Evolutionary conservation across 2,888 invertebrate species (phyloP), one percentile per base, ranked within the genome.

Genomic region (Dynastes tityus): DNA sequence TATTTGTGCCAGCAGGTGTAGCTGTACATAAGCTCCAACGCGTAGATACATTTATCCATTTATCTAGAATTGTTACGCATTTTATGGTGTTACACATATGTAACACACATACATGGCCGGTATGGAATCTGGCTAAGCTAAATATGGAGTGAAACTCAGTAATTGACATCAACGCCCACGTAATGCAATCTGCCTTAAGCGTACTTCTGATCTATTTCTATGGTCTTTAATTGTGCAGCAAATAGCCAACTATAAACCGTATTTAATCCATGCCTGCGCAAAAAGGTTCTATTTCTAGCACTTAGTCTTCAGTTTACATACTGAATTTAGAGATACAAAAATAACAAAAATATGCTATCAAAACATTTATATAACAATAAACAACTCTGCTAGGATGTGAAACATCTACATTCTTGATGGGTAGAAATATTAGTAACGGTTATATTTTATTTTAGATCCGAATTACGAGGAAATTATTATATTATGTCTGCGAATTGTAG

Each of bases 131-230:
- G 80, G 80, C 80, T 81, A 81, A 79, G 79, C 83, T 83, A 82
- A 83, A 83, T 83, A 83, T 80, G 83, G 83, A 83, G 83, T 81
- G 83, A 83, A 83, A 83, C 83, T 83, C 81, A 77, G 81, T 83
- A 83, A 83, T 82, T 83, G 83, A 83, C 83, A 83, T 81, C 81
- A 80, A 82, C 83, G 83, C 83, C 83, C 83, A 83, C 83, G 82
- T 83, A 80, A 80, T 80, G 81, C 82, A 83, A 82, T 78, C 76
- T 73, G 80, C 82, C 79, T 74, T 68, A 67, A 80, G 79, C 74
- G 82, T 80, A 79, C 76, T 80, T 80, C 77, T 80, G 82, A 83
- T 83, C 82, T 82, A 82, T 82, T 83, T 83, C 82, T 82, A 79
- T 79, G 32, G 78, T 79, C 81, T 61, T 45, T 74, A 74, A 40